Evolutionary conservation across 2,888 invertebrate species (phyloP), one percentile per base, ranked within the genome.

Genomic region (Nomada goodeniana): DNA sequence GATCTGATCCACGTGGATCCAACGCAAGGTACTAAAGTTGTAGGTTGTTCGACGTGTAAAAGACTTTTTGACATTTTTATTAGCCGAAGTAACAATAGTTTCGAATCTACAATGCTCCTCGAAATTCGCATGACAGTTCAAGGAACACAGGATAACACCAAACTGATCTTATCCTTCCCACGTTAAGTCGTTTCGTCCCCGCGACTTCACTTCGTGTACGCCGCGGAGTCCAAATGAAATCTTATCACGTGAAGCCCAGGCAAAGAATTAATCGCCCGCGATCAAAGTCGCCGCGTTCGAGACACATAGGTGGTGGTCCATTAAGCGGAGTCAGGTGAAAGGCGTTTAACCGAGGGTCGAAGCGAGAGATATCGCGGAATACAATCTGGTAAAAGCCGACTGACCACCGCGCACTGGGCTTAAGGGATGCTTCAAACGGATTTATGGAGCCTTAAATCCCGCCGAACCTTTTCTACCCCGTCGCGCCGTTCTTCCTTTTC

Each of bases 371-470:
- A 85, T 86, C 88, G 85, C 86, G 79, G 88, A 91, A 89, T 89
- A 92, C 92, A 92, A 92, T 92, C 92, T 91, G 90, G 92, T 91
- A 92, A 92, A 92, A 91, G 91, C 91, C 87, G 87, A 80, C 86
- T 90, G 89, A 91, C 91, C 90, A 75, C 85, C 74, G 80, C 81
- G 84, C 78, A 86, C 77, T 80, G 88, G 91, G 84, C 91, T 92
- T 91, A 91, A 91, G 91, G 89, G 91, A 91, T 88, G 91, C 86
- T 86, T 85, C 80, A 76, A 74, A 59, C 86, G 90, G 91, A 92
- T 92, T 92, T 92, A 92, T 92, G 90, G 90, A 82, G 87, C 87
- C 91, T 91, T 92, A 92, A 92, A 92, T 92, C 92, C 89, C 85
- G 80, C 84, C 80, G 75, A 85, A 85, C 82, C 86, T 84, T 75